Conservation (phyloP, 2,797 vertebrate species). For the Smutsia gigantea region DNA sequence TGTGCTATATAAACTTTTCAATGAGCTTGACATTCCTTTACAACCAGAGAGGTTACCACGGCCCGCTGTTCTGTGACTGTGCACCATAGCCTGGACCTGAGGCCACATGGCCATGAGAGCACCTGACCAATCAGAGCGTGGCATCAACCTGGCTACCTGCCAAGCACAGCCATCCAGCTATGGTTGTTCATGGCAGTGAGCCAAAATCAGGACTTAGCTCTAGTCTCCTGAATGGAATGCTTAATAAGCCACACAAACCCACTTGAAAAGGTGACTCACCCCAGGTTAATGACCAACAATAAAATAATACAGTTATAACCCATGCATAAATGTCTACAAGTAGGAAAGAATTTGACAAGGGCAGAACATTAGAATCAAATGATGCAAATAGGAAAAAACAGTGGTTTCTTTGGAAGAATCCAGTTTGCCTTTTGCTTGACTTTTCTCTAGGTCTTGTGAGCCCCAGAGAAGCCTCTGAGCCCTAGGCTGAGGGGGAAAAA, state of each 20-base stretch:
- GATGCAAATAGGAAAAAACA: background rate
- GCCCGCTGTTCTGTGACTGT: background rate
- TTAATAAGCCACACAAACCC: constrained; percentile 38
- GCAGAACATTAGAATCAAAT: constrained; percentile 60
- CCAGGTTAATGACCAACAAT: constrained; percentile 57
- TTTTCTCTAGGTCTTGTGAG: background rate
- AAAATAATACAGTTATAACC: constrained; percentile 58
- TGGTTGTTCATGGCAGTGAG: background rate
- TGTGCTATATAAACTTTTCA: constrained; percentile 40
- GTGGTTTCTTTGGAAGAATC: constrained; percentile 24
- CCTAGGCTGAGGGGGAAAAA: background rate
- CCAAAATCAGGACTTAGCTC: background rate
- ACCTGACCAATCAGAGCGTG: background rate
- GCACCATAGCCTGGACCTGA: background rate
- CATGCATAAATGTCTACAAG: constrained; percentile 44
- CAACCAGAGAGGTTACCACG: background rate
- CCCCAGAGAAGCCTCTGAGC: background rate
- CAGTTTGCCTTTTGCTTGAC: background rate
- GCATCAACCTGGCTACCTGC: background rate
- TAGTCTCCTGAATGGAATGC: constrained; percentile 20
- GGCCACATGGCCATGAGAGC: background rate
- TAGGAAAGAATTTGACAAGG: constrained; percentile 49
- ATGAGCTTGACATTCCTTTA: constrained; percentile 12
- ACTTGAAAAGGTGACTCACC: constrained; percentile 55
- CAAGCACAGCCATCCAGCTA: background rate